Evolutionary conservation across 2,113 vertebrate species (phyloP), one percentile per base, ranked within the genome.

Genomic region (Atrichornis clamosus): DNA sequence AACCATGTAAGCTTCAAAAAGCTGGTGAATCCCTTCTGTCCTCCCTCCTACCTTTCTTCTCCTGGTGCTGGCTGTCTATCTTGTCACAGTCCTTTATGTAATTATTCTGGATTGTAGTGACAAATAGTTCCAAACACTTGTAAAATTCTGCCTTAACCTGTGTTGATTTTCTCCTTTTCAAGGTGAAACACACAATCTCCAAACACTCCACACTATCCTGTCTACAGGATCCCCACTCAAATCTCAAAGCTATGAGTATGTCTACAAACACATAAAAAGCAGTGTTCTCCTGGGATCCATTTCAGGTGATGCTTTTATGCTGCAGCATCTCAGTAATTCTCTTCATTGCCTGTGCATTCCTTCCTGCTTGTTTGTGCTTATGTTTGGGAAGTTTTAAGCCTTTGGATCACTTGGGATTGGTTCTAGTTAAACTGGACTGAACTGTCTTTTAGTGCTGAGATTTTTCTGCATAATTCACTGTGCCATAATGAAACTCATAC

Each of bases 151-250:
- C 75, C 24, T 87, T 76, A 86, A 86, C 44, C 11, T 18, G 0
- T 76, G 26, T 20, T 33, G 18, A 1, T 49, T 78, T 13, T n/a
- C 17, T 77, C 2, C 10, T 8, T 63, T 73, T 46, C 6, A 97
- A 99, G 99, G 90, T 63, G 98, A 99, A 92, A 99, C 99, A 2
- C 99, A 99, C 97, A 99, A 97, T 52, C 98, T 99, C 9, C 99
- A 99, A 79, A 99, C 99, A 2, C 98, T 99, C 17, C 99, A 98
- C 97, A 99, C 98, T 28, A 98, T 99, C 87, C 98, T 99, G 96
- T 99, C 99, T 13, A 99, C 99, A 0, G 99, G 99, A 53, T 99
- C 99, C 9, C 99, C 99, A 0, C 98, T 99, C 85, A 99, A 99
- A 62, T 98, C 99, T 32, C 98, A 98, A 87, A 99, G 99, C 97